Conservation (phyloP, 2,797 vertebrate genomes). For the Rhinatrema bivittatum region DNA sequence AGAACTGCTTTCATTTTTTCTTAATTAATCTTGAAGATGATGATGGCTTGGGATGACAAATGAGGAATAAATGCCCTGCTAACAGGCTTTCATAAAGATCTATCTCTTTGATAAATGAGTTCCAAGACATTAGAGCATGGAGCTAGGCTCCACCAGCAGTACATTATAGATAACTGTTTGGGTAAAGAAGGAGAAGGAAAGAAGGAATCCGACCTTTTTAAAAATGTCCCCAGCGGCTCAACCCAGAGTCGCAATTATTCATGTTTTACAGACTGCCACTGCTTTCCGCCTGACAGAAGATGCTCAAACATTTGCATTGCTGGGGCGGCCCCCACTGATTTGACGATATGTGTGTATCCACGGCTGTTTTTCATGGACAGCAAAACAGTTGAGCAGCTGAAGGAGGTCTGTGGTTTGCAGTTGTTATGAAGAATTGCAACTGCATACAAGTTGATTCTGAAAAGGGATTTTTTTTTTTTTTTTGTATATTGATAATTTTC, state of each 20-base stretch:
- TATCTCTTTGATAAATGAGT: constrained; percentile 46
- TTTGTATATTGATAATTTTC: no score
- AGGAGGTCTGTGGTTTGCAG: no score
- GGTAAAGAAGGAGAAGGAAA: not conserved
- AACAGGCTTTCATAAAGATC: constrained; percentile 51
- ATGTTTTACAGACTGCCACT: not conserved
- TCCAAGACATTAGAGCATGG: constrained; percentile 25
- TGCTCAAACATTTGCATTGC: not conserved
- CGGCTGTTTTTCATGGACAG: no score
- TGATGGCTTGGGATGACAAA: constrained; percentile 46
- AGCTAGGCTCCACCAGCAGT: constrained; percentile 21
- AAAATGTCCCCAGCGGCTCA: not conserved
- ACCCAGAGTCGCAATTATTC: not conserved
- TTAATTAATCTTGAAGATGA: constrained; percentile 47
- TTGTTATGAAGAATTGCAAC: no score
- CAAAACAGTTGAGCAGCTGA: no score
- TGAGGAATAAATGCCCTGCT: constrained; percentile 46
- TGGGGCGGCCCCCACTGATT: not conserved
- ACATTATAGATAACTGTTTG: constrained; percentile 10
- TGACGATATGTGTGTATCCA: no score
- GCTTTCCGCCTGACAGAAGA: not conserved
- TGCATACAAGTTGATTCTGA: no score
- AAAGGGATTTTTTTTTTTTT: no score
- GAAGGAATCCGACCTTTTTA: not conserved
- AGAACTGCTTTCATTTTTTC: constrained; percentile 2